Evolutionary conservation across 2,888 invertebrate genomes (phyloP), one percentile per base, ranked within the genome.

Genomic region (Volucella inanis): DNA sequence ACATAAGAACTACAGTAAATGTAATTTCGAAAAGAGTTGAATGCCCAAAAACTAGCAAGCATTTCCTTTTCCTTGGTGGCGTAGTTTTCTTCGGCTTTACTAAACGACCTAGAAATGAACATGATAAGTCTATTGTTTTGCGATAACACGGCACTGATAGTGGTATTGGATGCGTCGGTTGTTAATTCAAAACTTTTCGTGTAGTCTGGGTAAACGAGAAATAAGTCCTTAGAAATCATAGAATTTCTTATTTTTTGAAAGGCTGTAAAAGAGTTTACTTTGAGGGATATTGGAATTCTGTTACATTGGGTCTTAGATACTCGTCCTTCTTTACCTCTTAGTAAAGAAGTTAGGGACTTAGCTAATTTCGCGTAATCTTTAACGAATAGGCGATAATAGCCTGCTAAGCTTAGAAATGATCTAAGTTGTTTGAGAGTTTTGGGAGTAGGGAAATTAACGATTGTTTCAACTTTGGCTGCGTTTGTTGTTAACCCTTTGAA

Each of bases 161-260:
- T 89, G n/a, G 31, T 83, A 22, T 88, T 81, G 11, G 87, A 87
- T 0, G 89, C 89, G 68, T 90, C 89, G 4, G 89, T 89, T 2
- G 89, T 88, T n/a, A 85, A 45, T 39, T 85, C 65, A 10, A 72
- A 74, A 14, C 18, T 68, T 14, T 62, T 22, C 6, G 55, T 61
- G 22, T 72, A 78, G 47, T 68, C 64, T 0, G 78, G 67, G 15
- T 74, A 67, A 10, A 18, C 47, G 15, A 78, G 64, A 14, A 74
- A 61, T 18, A 18, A 18, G 18, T 18, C 62, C 15, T 78, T 49
- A 9, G 67, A 74, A 39, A 49, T 57, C 31, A 64, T 22, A 14
- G 75, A 70, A 14, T 50, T 74, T 67, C 64, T 68, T 39, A 84
- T 43, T 38, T 64, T 84, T 6, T 64, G 22, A 38, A 84, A 78